A percentile compares a stretch with the other conserved stretches of the same genome.
phyloP scores from a whole-genome alignment of 2,888 invertebrate genomes.

The Heteromurus nitidus region DNA sequence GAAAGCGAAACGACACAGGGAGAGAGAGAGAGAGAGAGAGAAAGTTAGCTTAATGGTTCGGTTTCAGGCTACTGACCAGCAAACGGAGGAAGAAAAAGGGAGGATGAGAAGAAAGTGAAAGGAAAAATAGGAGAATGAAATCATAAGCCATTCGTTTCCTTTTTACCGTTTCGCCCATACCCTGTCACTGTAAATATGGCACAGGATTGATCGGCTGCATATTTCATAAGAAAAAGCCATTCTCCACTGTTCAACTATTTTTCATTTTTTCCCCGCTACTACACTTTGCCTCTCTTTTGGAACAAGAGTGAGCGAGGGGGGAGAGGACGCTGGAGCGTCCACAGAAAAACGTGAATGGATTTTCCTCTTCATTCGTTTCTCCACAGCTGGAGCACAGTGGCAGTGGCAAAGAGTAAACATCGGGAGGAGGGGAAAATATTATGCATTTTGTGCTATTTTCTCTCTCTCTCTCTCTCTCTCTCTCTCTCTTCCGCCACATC shows the following conservation, averaged over 20 bases:
- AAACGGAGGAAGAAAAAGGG: conserved; percentile 46
- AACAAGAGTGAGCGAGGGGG: background rate
- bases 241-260: conserved; percentile 57
- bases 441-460: too few species aligned
- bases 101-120: conserved; percentile 32
- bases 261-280: conserved; percentile 31
- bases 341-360: conserved; percentile 44
- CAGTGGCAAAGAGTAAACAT: too few species aligned
- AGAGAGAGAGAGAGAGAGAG: background rate
- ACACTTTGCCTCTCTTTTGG: background rate
- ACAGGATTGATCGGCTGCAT: conserved; percentile 69
- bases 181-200: conserved; percentile 69
- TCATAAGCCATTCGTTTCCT: conserved; percentile 64
- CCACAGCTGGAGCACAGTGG: background rate
- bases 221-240: conserved; percentile 66
- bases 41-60: conserved; percentile 46
- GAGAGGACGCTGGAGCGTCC: background rate
- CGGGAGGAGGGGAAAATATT: too few species aligned
- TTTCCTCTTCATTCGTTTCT: conserved; percentile 31
- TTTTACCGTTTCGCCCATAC: conserved; percentile 64
- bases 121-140: conserved; percentile 58
- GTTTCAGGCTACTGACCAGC: conserved; percentile 56
- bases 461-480: too few species aligned
- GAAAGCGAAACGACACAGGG: background rate
- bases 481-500: too few species aligned